Evolutionary conservation across 2,888 invertebrate species (phyloP), one percentile per base, ranked within the genome.

Genomic region (Sylvicola cinctus): DNA sequence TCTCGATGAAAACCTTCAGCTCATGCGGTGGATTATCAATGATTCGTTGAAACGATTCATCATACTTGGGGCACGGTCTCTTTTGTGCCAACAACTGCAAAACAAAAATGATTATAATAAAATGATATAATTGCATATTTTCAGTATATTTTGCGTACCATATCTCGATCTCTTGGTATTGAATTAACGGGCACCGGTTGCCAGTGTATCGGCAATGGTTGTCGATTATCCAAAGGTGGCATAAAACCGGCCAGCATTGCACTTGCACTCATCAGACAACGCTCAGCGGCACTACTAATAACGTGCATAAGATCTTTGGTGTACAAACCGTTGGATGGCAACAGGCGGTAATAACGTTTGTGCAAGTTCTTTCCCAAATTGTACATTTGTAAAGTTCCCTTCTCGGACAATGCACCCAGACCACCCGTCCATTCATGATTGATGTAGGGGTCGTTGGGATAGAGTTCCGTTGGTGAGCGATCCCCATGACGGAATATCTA

Each of bases 121-220:
- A 17, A n/a, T 3, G 20, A 31, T 16, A 14, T 31, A 17, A 16
- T 11, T 16, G 8, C 26, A 25, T 25, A 17, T n/a, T 32, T 16
- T 17, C 26, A 33, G 26, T n/a, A 14, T 28, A 7, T 26, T 27
- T 7, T 36, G 49, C 61, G 56, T 62, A 83, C 84, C 60, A 71
- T 71, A 53, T 88, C 87, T 39, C 68, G 48, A 31, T 63, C 48
- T 35, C 63, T 62, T 0, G 87, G 80, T 17, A 73, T 57, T 0
- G 80, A 72, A 53, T 81, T 79, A 2, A 91, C 72, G 6, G 91
- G 83, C 38, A 90, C 72, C 0, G 91, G 91, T 46, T 81, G 79
- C 91, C 91, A 93, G 2, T 56, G 50, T 36, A 70, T 51, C n/a
- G 58, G 58, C 20, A 56, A 40, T 10, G 47, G 40, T 40, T 55